These are phyloP conservation scores for Hiodon alosoides DNA, from an alignment of 2,113 vertebrate species.

Conservation along the genomic window DNA sequence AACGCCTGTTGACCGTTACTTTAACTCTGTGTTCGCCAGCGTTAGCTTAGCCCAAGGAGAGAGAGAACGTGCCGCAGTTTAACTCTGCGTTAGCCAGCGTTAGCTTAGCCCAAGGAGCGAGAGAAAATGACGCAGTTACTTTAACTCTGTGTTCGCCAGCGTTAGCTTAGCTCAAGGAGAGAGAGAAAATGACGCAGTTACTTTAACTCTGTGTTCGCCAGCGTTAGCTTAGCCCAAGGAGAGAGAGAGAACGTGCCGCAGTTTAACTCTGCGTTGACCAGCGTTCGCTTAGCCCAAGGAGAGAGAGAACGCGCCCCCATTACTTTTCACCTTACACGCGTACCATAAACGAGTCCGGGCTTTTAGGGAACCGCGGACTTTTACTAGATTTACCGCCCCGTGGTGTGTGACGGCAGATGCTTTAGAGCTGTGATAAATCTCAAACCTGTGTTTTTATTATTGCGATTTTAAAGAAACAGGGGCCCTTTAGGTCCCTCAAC, in stretches of 20 bases:
- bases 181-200: no score
- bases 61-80: no score
- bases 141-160: no score
- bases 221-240: not conserved
- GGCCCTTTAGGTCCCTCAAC: not conserved
- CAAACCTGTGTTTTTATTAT: not conserved
- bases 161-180: not conserved
- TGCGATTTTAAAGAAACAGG: not conserved
- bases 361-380: no score
- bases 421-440: not conserved
- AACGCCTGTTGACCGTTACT: no score
- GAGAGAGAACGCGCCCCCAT: not conserved
- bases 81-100: no score
- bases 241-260: not conserved
- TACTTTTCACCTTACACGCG: no score
- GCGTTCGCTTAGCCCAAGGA: not conserved
- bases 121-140: no score
- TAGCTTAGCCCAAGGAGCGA: no score
- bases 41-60: no score
- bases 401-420: not conserved
- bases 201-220: slow-evolving; percentile 4
- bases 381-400: not conserved
- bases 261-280: not conserved
- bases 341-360: no score
- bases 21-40: no score